Percentiles rank a stretch among this genome's conserved stretches.
phyloP scores from a whole-genome alignment of 2,113 vertebrate species.

The Ariopsis seemanni region DNA sequence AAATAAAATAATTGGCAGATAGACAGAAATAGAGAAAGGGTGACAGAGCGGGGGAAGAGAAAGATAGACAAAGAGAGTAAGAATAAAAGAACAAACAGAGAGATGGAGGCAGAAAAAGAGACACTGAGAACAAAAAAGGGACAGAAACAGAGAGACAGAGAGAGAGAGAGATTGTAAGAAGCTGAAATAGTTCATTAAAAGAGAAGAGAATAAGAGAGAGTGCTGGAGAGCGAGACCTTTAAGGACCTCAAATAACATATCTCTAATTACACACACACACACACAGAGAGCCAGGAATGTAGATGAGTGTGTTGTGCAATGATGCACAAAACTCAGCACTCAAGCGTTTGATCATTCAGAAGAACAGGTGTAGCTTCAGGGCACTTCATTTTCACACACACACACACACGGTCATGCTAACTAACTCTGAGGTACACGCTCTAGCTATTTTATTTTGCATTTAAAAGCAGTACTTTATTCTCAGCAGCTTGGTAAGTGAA shows the following conservation, averaged over 20 bases:
- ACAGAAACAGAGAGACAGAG: neutral
- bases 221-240: neutral
- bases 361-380: slow-evolving; percentile 35
- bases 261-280: slow-evolving; percentile 13
- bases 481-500: neutral
- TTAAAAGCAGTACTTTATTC: neutral
- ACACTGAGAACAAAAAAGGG: neutral
- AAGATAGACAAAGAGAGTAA: neutral
- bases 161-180: neutral
- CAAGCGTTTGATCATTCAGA: slow-evolving; percentile 22
- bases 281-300: slow-evolving; percentile 7
- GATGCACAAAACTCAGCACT: slow-evolving; percentile 40
- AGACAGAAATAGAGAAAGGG: neutral
- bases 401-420: neutral
- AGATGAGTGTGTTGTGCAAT: slow-evolving; percentile 37
- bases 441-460: neutral
- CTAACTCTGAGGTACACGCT: neutral
- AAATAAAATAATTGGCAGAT: neutral
- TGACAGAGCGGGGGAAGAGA: neutral
- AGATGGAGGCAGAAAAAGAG: neutral
- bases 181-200: neutral
- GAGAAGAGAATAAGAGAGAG: neutral
- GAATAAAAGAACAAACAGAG: neutral
- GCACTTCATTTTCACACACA: neutral
- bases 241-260: slow-evolving; percentile 19